phyloP scores from a whole-genome alignment of 2,113 vertebrate genomes.

The Chroicocephalus ridibundus region DNA sequence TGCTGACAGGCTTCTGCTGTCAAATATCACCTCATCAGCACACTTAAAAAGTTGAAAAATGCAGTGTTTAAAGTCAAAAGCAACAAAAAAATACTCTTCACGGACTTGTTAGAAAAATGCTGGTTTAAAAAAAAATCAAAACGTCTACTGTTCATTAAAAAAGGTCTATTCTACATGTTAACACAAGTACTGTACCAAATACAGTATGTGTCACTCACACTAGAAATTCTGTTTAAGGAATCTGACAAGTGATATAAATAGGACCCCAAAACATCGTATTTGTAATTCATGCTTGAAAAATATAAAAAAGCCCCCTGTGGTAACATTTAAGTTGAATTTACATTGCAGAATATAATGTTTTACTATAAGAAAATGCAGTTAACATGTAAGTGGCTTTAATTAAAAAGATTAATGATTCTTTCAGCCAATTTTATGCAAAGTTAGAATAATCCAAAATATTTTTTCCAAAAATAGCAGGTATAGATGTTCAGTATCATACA shows the following conservation, averaged over 20 bases:
- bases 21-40: constrained; percentile 44
- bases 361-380: constrained; percentile 76
- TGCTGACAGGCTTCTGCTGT: constrained; percentile 57
- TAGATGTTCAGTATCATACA: constrained; percentile 75
- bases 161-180: constrained; percentile 46
- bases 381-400: constrained; percentile 75
- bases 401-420: constrained; percentile 71
- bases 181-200: constrained; percentile 59
- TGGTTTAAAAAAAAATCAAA: constrained; percentile 50
- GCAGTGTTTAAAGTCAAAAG: constrained; percentile 74
- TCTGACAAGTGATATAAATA: constrained; percentile 67
- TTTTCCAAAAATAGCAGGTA: constrained; percentile 76
- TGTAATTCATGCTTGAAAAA: constrained; percentile 70
- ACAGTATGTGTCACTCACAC: constrained; percentile 55
- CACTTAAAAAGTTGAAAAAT: constrained; percentile 58
- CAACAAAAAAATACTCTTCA: constrained; percentile 66
- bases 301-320: constrained; percentile 66
- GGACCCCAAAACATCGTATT: constrained; percentile 53
- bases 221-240: constrained; percentile 59
- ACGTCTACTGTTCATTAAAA: constrained; percentile 61
- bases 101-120: constrained; percentile 70
- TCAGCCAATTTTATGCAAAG: constrained; percentile 79
- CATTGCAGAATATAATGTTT: constrained; percentile 74
- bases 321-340: constrained; percentile 63
- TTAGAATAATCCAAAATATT: constrained; percentile 78